Conservation (phyloP, 2,888 invertebrate species). For the Drosophila tripunctata region DNA sequence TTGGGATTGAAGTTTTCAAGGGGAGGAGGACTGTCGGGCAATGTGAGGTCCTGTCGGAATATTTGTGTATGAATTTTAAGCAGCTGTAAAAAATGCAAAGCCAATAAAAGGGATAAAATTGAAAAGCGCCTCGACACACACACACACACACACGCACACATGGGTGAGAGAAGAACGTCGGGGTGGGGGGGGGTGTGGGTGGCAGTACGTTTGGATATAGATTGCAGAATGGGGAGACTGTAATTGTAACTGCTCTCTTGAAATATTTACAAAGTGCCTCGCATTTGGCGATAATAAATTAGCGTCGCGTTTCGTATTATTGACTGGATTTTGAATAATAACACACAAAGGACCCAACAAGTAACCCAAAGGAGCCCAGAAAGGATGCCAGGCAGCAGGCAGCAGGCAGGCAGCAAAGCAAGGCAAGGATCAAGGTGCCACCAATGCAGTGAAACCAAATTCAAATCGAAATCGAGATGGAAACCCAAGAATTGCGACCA, state of each 20-base stretch:
- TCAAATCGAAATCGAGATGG: constrained; percentile 55
- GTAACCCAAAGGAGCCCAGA: constrained; percentile 15
- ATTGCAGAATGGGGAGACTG: constrained; percentile 20
- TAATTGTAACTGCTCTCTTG: constrained; percentile 73
- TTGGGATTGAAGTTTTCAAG: constrained; percentile 2
- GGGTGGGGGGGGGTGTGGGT: neutral
- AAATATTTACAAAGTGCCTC: constrained; percentile 63
- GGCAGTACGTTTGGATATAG: neutral
- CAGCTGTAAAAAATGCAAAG: constrained; percentile 67
- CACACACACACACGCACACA: neutral
- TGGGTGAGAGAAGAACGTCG: neutral
- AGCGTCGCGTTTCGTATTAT: constrained; percentile 77
- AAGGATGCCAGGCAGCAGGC: neutral
- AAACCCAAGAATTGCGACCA: constrained; percentile 36
- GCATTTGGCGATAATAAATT: constrained; percentile 66
- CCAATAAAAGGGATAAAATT: constrained; percentile 79
- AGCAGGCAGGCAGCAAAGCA: neutral
- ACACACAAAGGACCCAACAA: constrained; percentile 73
- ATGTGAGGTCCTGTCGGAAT: constrained; percentile 44
- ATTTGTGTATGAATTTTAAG: constrained; percentile 78
- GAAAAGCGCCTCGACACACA: constrained; percentile 56
- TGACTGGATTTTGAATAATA: constrained; percentile 80
- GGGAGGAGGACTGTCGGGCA: constrained; percentile 10
- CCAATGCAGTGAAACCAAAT: constrained; percentile 11
- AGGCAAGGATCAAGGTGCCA: constrained; percentile 33